Evolutionary conservation across 2,797 vertebrate genomes (phyloP).

Genomic region (Brachyrhaphis roseni): DNA sequence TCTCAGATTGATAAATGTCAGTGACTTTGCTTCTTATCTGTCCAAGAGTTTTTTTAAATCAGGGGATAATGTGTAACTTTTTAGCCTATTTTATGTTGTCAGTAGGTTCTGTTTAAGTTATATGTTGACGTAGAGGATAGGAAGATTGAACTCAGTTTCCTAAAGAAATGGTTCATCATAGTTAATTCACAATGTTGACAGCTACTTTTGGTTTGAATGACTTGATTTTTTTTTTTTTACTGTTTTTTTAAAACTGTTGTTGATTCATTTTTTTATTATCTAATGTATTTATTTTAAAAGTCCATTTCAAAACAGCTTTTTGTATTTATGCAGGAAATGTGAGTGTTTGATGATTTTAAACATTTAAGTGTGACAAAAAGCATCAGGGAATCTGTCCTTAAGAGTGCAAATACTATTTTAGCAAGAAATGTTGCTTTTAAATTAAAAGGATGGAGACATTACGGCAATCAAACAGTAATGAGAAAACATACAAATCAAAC

Average conservation of each 20-base stretch:
- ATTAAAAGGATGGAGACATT: background rate
- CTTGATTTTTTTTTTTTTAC: background rate
- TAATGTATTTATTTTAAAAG: too few species aligned
- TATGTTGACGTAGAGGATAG: background rate
- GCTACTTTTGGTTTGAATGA: background rate
- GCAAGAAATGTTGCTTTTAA: background rate
- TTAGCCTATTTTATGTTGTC: background rate
- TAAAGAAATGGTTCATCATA: background rate
- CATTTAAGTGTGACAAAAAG: background rate
- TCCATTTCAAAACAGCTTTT: background rate
- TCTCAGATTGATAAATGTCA: background rate
- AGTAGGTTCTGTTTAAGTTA: background rate
- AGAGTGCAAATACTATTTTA: background rate
- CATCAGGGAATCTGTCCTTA: background rate
- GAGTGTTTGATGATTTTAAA: background rate
- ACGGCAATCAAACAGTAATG: background rate
- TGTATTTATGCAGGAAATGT: background rate
- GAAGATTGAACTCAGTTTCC: background rate
- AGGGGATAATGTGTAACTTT: background rate
- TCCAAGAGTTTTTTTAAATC: background rate
- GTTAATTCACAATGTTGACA: background rate
- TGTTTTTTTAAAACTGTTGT: too few species aligned
- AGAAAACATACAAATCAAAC: background rate
- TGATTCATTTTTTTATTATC: too few species aligned
- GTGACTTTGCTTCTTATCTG: background rate